Evolutionary conservation across 1,140 invertebrate species (phyloP).

Genomic region (Gerris buenoi): DNA sequence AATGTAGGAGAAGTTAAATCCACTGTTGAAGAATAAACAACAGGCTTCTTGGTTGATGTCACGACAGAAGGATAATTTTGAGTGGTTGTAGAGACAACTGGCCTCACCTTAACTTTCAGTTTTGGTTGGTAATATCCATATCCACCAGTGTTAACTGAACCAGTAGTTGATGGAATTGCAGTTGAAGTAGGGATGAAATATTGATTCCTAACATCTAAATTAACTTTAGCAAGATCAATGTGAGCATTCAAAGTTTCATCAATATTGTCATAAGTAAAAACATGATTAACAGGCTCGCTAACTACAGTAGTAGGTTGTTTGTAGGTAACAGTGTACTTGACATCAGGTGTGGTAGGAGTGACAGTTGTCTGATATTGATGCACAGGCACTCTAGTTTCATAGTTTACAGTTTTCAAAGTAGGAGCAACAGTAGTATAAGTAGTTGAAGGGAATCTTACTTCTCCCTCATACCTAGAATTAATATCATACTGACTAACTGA

Average conservation of each 20-base stretch:
- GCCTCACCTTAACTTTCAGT: slow-evolving; percentile 17
- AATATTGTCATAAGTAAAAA: neutral
- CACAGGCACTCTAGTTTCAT: neutral
- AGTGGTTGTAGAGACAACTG: slow-evolving; percentile 14
- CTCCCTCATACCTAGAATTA: no score
- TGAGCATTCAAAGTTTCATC: slow-evolving; percentile 12
- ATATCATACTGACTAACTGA: neutral
- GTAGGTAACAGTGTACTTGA: slow-evolving; percentile 5
- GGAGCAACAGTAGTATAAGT: neutral
- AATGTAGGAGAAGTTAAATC: slow-evolving; percentile 16
- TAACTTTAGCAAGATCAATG: slow-evolving; percentile 11
- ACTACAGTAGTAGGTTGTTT: neutral
- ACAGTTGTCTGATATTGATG: neutral
- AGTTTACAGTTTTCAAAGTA: neutral
- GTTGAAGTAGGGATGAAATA: neutral
- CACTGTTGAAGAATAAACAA: slow-evolving; percentile 12
- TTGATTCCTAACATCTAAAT: neutral
- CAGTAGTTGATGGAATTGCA: neutral
- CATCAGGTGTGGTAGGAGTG: slow-evolving; percentile 7
- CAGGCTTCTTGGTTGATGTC: slow-evolving; percentile 10
- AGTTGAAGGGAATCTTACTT: neutral
- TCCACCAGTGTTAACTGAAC: neutral
- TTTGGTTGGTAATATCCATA: slow-evolving; percentile 17
- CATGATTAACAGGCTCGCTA: no score
- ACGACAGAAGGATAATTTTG: slow-evolving; percentile 16